A percentile compares a stretch with the other conserved stretches of the same genome.
Conservation (phyloP, 37 sponge, comb jelly and placozoan genomes). For the Spongilla lacustris region DNA sequence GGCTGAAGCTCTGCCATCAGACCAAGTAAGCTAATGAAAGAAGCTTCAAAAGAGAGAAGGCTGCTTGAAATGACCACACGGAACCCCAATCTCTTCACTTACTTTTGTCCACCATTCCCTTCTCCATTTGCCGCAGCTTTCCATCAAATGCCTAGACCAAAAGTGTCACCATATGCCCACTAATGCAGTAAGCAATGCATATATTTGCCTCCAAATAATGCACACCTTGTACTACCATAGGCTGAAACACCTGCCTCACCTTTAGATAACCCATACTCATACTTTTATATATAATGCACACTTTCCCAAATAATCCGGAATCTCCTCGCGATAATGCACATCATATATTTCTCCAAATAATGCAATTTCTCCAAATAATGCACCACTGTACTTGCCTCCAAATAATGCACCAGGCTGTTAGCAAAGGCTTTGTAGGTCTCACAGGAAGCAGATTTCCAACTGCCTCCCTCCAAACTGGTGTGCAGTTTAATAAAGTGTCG, state of each 20-base stretch:
- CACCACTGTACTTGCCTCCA: not conserved
- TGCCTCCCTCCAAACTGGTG: not conserved
- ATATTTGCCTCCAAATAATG: not conserved
- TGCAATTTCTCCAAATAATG: not conserved
- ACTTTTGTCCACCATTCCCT: constrained; percentile 26
- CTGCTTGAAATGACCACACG: not conserved
- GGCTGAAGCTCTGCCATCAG: not conserved
- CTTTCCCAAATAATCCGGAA: too few relatives aligned
- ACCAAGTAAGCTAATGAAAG: constrained; percentile 15
- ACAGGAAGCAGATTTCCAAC: not conserved
- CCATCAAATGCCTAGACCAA: not conserved
- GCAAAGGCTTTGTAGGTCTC: constrained; percentile 47
- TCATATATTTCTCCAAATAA: not conserved
- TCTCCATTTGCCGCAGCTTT: constrained; percentile 15
- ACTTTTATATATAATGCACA: too few relatives aligned
- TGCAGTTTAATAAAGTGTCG: constrained; percentile 5
- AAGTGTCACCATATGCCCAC: not conserved
- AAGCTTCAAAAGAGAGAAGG: not conserved
- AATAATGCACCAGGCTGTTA: constrained; percentile 3
- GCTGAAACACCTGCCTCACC: not conserved
- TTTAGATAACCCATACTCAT: not conserved
- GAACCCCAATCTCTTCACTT: too few relatives aligned
- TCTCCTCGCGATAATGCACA: too few relatives aligned
- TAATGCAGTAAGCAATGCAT: not conserved
- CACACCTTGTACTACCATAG: too few relatives aligned